Evolutionary conservation across 2,113 vertebrate genomes (phyloP).

Genomic region (Etheostoma cragini): DNA sequence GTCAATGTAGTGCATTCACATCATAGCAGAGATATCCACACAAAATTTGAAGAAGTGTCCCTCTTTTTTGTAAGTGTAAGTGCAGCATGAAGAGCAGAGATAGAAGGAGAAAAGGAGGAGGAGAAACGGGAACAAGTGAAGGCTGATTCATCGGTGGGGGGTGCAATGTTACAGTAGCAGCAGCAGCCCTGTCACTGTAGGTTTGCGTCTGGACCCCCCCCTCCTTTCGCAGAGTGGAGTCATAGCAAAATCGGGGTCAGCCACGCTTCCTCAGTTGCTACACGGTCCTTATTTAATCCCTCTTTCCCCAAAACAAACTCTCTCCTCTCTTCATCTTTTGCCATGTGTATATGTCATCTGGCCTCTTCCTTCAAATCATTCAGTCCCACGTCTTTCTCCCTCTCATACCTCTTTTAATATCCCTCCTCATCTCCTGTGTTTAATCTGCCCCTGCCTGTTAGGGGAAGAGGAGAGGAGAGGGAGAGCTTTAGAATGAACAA

Average conservation of each 20-base stretch:
- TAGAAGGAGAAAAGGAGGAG: conserved; percentile 13
- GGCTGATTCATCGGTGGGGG: conserved; percentile 62
- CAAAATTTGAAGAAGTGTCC: conserved; percentile 20
- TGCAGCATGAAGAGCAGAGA: conserved; percentile 16
- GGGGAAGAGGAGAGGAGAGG: conserved; percentile 40
- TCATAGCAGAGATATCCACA: not conserved
- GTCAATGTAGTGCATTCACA: not conserved
- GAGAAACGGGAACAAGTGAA: conserved; percentile 27
- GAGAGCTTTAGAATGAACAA: conserved; percentile 73
- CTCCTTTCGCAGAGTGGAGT: conserved; percentile 52
- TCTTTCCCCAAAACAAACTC: conserved; percentile 36
- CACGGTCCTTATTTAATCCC: conserved; percentile 34
- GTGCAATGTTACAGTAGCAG: conserved; percentile 50
- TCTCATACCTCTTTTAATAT: conserved; percentile 4
- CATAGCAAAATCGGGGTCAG: conserved; percentile 74
- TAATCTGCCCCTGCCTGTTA: conserved; percentile 27
- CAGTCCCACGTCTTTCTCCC: conserved; percentile 16
- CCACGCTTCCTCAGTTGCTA: conserved; percentile 37
- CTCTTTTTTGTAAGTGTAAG: conserved; percentile 23
- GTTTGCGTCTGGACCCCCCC: conserved; percentile 64
- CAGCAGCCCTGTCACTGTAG: conserved; percentile 68
- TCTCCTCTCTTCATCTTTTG: conserved; percentile 10
- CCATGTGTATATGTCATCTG: conserved; percentile 19
- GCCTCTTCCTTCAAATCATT: conserved; percentile 33
- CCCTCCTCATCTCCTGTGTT: conserved; percentile 40